Conservation (phyloP, 2,113 vertebrate species). For the Piaya cayana region DNA sequence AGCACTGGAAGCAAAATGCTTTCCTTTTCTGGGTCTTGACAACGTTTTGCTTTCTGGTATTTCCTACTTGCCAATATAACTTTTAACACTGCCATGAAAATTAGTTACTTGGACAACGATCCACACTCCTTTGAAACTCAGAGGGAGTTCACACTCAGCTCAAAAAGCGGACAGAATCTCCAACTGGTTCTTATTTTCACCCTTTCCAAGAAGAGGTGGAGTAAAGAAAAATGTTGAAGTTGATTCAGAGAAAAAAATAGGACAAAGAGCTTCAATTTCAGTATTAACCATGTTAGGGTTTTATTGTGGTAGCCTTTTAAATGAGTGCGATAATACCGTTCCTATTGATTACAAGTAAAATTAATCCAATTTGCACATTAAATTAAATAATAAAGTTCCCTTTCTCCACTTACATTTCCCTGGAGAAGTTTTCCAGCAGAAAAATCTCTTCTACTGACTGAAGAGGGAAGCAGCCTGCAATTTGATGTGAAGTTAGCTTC, state of each 20-base stretch:
- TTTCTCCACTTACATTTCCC: background rate
- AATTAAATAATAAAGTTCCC: background rate
- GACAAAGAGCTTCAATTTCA: background rate
- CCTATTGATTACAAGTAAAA: background rate
- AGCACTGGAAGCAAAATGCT: background rate
- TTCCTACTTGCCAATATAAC: background rate
- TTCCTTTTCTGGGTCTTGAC: background rate
- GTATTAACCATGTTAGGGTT: background rate
- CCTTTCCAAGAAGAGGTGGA: background rate
- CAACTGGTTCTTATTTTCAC: background rate
- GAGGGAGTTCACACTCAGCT: background rate
- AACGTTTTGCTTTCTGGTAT: background rate
- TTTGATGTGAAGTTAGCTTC: slow-evolving; percentile 60
- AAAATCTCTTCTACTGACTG: slow-evolving; percentile 65
- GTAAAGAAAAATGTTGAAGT: background rate
- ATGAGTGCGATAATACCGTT: background rate
- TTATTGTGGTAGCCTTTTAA: background rate
- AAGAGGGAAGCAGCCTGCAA: slow-evolving; percentile 60
- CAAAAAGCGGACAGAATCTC: background rate
- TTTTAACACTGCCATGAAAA: background rate
- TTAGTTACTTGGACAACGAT: background rate
- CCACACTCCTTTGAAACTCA: background rate
- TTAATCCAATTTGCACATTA: background rate
- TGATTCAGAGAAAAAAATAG: background rate
- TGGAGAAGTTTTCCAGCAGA: slow-evolving; percentile 4